A percentile compares a stretch with the other conserved stretches of the same genome.
Evolutionary conservation across 2,113 vertebrate species (phyloP).

Genomic region (Climacteris rufus): DNA sequence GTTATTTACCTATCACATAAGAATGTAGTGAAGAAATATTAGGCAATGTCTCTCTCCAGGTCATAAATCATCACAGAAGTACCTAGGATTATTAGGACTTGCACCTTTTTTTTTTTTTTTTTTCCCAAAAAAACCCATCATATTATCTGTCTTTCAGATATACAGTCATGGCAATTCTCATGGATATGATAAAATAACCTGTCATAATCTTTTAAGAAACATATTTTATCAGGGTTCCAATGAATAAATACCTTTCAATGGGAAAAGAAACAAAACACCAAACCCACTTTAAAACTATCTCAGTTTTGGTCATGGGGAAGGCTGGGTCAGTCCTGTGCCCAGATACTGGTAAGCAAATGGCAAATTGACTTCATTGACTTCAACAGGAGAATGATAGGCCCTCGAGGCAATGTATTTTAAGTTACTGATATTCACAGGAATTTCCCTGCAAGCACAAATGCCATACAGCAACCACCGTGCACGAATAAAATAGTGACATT

Average conservation of each 20-base stretch:
- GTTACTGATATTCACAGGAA: constrained; percentile 53
- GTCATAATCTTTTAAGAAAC: neutral
- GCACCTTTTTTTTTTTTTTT: neutral
- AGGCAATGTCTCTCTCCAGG: neutral
- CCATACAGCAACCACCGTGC: constrained; percentile 24
- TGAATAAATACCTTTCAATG: neutral
- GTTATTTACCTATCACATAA: neutral
- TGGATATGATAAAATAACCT: neutral
- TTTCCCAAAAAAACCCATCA: neutral
- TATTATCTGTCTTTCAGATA: neutral
- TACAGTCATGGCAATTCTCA: neutral
- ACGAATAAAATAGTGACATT: constrained; percentile 38
- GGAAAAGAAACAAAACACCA: neutral
- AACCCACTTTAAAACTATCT: neutral
- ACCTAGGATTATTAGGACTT: neutral
- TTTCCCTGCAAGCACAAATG: constrained; percentile 34
- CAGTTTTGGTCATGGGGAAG: neutral
- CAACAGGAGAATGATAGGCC: neutral
- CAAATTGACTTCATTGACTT: neutral
- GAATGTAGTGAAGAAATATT: neutral
- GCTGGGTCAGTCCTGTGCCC: neutral
- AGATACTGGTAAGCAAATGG: neutral
- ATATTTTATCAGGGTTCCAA: neutral
- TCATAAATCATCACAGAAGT: neutral
- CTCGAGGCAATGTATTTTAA: constrained; percentile 5